Conservation (phyloP, 37 sponge, comb jelly and placozoan genomes). For the Mnemiopsis leidyi region DNA sequence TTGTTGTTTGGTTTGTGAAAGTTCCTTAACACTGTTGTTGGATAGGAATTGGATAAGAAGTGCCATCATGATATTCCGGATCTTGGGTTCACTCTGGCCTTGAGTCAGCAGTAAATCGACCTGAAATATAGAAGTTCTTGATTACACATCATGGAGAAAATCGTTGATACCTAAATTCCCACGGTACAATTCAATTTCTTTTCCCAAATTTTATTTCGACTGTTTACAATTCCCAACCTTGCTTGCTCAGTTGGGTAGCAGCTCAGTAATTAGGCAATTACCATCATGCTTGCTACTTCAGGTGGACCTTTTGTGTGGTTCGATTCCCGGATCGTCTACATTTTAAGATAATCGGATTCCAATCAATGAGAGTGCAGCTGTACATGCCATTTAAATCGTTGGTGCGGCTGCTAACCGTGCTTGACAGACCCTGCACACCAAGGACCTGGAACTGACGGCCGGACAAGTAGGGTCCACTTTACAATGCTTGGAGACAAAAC, state of each 20-base stretch:
- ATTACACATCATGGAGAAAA: no score
- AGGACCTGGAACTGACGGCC: neutral
- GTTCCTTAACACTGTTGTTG: neutral
- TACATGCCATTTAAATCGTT: neutral
- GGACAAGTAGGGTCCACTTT: neutral
- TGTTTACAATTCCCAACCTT: neutral
- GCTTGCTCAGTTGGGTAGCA: neutral
- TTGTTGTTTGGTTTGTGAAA: neutral
- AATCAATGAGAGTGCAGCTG: neutral
- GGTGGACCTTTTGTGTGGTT: neutral
- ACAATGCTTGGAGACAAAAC: neutral
- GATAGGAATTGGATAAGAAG: conserved; percentile 43
- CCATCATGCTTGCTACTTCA: neutral
- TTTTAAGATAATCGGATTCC: neutral
- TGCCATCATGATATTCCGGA: conserved; percentile 20
- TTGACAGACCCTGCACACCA: neutral
- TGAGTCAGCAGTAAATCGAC: conserved; percentile 53
- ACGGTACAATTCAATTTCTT: no score
- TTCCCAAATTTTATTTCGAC: no score
- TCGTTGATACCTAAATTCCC: no score
- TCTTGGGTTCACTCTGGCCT: conserved; percentile 8
- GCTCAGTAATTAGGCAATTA: neutral
- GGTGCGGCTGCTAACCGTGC: neutral
- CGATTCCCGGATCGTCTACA: neutral
- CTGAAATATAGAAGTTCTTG: no score